A percentile compares a stretch with the other conserved stretches of the same genome.
These are phyloP conservation scores for Ptyas mucosa DNA, from an alignment of 2,113 vertebrate species.

Conservation along the genomic window DNA sequence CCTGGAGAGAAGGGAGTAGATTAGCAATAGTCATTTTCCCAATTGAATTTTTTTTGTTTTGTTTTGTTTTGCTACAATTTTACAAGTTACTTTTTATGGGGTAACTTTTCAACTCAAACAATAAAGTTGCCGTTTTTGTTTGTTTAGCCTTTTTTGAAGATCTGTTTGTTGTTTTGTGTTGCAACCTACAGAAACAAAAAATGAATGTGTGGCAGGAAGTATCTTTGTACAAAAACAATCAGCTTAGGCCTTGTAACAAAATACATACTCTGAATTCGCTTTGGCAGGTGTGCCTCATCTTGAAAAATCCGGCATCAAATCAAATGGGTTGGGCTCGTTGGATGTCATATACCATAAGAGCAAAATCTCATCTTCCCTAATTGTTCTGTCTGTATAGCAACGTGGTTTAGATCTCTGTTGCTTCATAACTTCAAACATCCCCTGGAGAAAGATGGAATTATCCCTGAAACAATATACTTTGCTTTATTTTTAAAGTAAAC, in stretches of 20 bases:
- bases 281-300: neutral
- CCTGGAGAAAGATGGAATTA: neutral
- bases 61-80: neutral
- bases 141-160: neutral
- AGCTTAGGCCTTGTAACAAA: neutral
- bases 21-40: neutral
- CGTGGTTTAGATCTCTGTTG: neutral
- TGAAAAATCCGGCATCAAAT: neutral
- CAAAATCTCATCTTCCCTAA: neutral
- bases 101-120: neutral
- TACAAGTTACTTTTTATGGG: neutral
- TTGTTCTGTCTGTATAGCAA: neutral
- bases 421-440: neutral
- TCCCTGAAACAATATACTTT: neutral
- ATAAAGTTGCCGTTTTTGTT: neutral
- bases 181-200: neutral
- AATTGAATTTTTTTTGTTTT: neutral
- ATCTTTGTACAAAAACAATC: neutral
- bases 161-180: neutral
- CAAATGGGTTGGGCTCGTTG: neutral
- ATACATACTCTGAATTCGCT: neutral
- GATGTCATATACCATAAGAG: neutral
- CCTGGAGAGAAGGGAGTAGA: neutral
- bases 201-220: neutral
- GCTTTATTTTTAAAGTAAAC: neutral